phyloP scores from a whole-genome alignment of 1,140 invertebrate species.

The Atta cephalotes region DNA sequence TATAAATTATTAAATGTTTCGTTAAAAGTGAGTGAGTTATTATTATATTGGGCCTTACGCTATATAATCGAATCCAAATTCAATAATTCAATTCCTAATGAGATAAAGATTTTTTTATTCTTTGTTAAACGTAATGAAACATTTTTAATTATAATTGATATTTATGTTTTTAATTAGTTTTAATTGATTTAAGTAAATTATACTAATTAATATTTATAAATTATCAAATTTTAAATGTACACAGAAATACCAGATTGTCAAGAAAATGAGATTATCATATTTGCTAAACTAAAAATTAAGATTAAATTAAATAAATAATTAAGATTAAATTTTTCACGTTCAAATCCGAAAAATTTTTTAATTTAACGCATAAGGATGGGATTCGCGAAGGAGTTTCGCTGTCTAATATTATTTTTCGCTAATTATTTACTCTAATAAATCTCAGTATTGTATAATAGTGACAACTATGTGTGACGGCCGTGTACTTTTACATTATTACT shows the following conservation, averaged over 20 bases:
- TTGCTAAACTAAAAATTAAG: background rate
- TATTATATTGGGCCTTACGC: background rate
- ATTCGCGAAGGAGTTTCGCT: background rate
- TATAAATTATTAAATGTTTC: background rate
- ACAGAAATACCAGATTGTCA: background rate
- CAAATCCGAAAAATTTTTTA: background rate
- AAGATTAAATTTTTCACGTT: background rate
- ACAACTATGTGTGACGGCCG: no score
- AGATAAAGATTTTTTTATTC: background rate
- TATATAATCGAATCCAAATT: background rate
- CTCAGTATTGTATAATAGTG: background rate
- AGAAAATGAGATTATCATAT: background rate
- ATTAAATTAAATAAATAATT: no score
- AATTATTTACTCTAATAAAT: background rate
- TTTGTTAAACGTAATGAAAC: background rate
- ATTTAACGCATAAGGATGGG: background rate
- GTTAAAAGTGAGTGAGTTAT: constrained; percentile 1
- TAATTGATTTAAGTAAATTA: background rate
- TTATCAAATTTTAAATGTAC: background rate
- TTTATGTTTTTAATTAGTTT: background rate
- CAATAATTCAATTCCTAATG: background rate
- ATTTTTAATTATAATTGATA: background rate
- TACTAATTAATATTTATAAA: background rate
- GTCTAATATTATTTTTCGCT: background rate
- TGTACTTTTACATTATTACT: constrained; percentile 1